Evolutionary conservation across 2,113 vertebrate species (phyloP).

Genomic region (Tupaia chinensis): DNA sequence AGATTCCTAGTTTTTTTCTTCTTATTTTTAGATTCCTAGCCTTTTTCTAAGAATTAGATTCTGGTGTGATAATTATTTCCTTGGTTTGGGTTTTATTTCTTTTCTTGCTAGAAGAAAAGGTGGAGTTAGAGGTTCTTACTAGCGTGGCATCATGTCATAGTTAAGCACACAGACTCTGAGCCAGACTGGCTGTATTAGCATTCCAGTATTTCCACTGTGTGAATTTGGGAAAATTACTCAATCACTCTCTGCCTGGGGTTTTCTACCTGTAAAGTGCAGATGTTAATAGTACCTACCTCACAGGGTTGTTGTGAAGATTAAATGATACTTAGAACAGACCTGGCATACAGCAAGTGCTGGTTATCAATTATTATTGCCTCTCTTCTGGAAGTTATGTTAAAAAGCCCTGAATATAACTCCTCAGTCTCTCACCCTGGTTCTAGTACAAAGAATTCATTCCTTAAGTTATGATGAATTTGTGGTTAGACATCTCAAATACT

Average conservation of each 20-base stretch:
- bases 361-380: not conserved
- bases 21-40: not conserved
- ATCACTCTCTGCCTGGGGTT: slow-evolving; percentile 2
- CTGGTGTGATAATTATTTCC: not conserved
- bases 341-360: not conserved
- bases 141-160: not conserved
- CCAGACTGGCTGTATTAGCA: not conserved
- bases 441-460: not conserved
- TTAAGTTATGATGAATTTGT: not conserved
- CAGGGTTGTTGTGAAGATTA: not conserved
- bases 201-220: not conserved
- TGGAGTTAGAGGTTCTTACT: not conserved
- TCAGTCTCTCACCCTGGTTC: not conserved
- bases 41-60: not conserved
- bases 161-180: not conserved
- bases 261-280: not conserved
- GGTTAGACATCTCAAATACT: not conserved
- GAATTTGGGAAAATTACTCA: not conserved
- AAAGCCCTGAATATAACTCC: not conserved
- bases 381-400: not conserved
- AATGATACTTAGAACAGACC: not conserved
- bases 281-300: not conserved
- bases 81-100: not conserved
- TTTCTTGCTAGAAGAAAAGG: not conserved
- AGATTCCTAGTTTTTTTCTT: not conserved